Conservation (phyloP, 2,888 invertebrate genomes). For the Alloscopus bannaensis region DNA sequence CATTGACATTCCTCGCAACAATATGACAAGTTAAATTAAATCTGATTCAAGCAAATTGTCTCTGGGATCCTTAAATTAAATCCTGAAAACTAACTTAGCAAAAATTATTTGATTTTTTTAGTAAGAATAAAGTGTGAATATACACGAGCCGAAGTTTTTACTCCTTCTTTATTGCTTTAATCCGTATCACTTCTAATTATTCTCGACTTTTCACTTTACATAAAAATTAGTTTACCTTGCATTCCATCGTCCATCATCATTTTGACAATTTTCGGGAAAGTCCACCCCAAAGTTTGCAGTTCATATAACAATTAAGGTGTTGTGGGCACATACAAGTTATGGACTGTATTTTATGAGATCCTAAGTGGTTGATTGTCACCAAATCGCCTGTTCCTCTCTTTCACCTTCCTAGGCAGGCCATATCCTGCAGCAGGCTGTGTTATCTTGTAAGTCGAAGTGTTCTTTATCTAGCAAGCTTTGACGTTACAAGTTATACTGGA, state of each 20-base stretch:
- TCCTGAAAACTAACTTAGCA: background rate
- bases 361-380: too few species aligned
- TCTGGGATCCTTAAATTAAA: constrained; percentile 74
- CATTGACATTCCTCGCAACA: constrained; percentile 6
- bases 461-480: too few species aligned
- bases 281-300: background rate
- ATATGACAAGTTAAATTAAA: background rate
- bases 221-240: constrained; percentile 49
- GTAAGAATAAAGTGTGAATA: too few species aligned
- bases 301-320: background rate
- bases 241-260: constrained; percentile 62
- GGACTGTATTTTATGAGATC: too few species aligned
- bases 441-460: too few species aligned
- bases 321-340: too few species aligned
- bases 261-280: background rate
- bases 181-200: background rate
- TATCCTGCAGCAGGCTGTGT: too few species aligned
- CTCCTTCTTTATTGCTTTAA: too few species aligned
- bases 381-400: too few species aligned
- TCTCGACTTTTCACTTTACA: background rate
- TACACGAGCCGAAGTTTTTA: too few species aligned
- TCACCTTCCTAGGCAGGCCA: too few species aligned
- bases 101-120: background rate
- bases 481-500: too few species aligned
- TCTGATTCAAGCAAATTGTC: background rate